Percentiles rank a stretch among this genome's conserved stretches.
These are phyloP conservation scores for Dolichotis patagonum DNA, from an alignment of 2,113 vertebrate species.

Conservation along the genomic window DNA sequence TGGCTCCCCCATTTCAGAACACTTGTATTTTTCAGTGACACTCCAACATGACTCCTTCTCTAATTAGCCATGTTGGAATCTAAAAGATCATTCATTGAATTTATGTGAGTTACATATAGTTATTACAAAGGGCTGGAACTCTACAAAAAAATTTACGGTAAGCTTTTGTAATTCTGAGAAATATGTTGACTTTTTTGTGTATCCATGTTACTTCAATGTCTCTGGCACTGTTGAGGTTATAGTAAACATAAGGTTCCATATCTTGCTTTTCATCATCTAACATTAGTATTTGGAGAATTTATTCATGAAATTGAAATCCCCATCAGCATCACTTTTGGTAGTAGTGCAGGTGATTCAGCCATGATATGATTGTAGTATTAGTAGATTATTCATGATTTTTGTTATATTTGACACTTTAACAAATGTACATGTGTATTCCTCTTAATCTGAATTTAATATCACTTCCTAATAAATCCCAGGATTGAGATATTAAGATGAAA, in stretches of 20 bases:
- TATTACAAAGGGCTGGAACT: not conserved
- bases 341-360: not conserved
- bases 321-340: not conserved
- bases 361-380: not conserved
- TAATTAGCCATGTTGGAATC: not conserved
- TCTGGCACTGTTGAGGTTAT: not conserved
- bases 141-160: not conserved
- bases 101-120: not conserved
- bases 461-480: not conserved
- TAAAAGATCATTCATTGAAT: not conserved
- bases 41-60: not conserved
- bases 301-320: not conserved
- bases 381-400: not conserved
- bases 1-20: not conserved
- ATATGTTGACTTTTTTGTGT: not conserved
- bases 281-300: slow-evolving; percentile 3
- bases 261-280: not conserved
- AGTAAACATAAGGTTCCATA: not conserved
- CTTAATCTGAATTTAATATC: not conserved
- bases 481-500: not conserved
- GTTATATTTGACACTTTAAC: not conserved
- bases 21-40: not conserved
- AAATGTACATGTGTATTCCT: not conserved
- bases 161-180: not conserved
- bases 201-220: not conserved